These are phyloP conservation scores for Coptotermes formosanus DNA, from an alignment of 1,140 invertebrate species.

Conservation along the genomic window DNA sequence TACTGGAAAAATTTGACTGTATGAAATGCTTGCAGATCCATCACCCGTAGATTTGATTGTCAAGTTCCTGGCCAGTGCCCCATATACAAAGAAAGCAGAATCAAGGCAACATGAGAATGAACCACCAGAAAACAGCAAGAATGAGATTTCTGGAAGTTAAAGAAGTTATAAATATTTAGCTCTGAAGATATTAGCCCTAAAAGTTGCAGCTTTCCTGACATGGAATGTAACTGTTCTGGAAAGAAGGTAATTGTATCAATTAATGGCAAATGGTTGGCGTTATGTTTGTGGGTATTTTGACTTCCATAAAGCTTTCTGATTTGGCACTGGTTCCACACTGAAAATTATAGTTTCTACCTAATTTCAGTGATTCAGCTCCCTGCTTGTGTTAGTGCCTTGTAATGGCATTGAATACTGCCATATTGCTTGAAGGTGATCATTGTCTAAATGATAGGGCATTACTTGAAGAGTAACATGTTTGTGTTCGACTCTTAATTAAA, in stretches of 20 bases:
- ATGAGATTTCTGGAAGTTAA: not conserved
- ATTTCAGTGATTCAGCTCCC: not conserved
- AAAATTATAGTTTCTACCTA: not conserved
- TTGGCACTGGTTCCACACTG: not conserved
- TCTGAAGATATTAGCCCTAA: constrained; percentile 80
- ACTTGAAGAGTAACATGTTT: no score
- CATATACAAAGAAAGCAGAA: constrained; percentile 57
- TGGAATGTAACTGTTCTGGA: constrained; percentile 71
- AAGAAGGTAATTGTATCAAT: constrained; percentile 49
- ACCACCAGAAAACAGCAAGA: not conserved
- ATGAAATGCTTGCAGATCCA: constrained; percentile 64
- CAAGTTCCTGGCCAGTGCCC: constrained; percentile 77
- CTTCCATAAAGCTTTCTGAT: no score
- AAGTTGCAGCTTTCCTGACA: constrained; percentile 79
- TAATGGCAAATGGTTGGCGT: no score
- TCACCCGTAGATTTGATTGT: constrained; percentile 78
- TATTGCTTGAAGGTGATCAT: no score
- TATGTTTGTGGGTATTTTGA: no score
- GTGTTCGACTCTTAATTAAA: no score
- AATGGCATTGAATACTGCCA: not conserved
- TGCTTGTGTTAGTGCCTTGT: no score
- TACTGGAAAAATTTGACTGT: not conserved
- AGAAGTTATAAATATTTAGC: constrained; percentile 57
- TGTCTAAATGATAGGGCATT: no score
- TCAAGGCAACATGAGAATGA: constrained; percentile 13